phyloP scores from a whole-genome alignment of 2,113 vertebrate species.

The Lanius collurio region DNA sequence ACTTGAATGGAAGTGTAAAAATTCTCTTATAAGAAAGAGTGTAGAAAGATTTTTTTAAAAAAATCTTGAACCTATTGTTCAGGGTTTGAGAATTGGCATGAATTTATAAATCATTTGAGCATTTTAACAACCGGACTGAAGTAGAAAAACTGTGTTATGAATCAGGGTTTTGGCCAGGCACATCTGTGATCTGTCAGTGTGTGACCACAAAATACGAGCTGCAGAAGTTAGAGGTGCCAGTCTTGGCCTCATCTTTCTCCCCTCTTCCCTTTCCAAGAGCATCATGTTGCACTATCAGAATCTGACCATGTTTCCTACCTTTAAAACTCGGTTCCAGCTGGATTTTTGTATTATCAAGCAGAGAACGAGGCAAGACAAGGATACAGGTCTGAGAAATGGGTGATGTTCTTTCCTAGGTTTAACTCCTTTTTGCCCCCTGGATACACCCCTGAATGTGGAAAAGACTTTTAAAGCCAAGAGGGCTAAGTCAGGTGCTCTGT shows the following conservation, averaged over 20 bases:
- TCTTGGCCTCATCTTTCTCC: background rate
- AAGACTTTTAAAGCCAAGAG: background rate
- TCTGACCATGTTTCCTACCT: background rate
- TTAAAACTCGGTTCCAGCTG: background rate
- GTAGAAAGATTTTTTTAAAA: background rate
- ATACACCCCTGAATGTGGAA: background rate
- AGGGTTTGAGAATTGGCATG: background rate
- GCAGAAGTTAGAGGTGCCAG: background rate
- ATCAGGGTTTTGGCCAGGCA: background rate
- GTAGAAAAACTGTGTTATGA: background rate
- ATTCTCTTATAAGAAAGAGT: background rate
- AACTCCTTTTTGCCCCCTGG: accelerated
- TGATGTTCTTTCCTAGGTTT: background rate
- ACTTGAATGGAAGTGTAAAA: background rate
- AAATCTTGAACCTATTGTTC: background rate
- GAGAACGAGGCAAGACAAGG: background rate
- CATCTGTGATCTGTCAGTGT: background rate
- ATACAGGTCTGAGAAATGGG: background rate
- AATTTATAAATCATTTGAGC: background rate
- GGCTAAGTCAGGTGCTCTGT: background rate
- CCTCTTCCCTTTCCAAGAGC: background rate
- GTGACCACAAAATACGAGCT: background rate
- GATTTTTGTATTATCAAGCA: background rate
- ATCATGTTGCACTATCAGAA: background rate
- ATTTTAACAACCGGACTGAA: background rate